Conservation (phyloP, 2,888 invertebrate species). For the Zygothrica quintamaculata region DNA sequence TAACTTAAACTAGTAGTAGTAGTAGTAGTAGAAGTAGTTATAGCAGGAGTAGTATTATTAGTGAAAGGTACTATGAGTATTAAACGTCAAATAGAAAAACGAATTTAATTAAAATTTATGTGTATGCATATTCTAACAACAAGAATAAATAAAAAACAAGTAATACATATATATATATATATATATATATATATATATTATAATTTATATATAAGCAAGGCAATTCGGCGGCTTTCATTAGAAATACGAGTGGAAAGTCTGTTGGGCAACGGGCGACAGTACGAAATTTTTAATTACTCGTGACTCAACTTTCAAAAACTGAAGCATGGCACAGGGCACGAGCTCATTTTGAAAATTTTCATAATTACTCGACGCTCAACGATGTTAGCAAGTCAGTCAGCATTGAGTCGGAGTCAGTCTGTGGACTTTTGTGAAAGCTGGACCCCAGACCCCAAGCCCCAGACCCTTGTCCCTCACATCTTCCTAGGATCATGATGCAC, state of each 20-base stretch:
- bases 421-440: slow-evolving; percentile 26
- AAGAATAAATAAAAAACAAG: slow-evolving; percentile 6
- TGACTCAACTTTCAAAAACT: slow-evolving; percentile 70
- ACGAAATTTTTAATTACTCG: slow-evolving; percentile 76
- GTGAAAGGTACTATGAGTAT: slow-evolving; percentile 35
- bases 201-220: slow-evolving; percentile 51
- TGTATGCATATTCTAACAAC: slow-evolving; percentile 31
- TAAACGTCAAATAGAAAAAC: slow-evolving; percentile 66
- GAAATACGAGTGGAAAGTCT: slow-evolving; percentile 41
- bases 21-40: slow-evolving; percentile 15
- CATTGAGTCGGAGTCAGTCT: slow-evolving; percentile 20
- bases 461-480: too few relatives aligned
- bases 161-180: slow-evolving; percentile 1
- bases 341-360: slow-evolving; percentile 75
- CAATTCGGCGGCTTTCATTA: slow-evolving; percentile 64
- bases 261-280: slow-evolving; percentile 62
- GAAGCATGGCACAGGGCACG: slow-evolving; percentile 30
- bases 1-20: slow-evolving; percentile 5
- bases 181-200: slow-evolving; percentile 18
- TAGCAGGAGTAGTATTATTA: slow-evolving; percentile 17
- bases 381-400: slow-evolving; percentile 56
- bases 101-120: slow-evolving; percentile 78
- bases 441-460: slow-evolving; percentile 21
- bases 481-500: too few relatives aligned
- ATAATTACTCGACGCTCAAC: slow-evolving; percentile 65